Evolutionary conservation across 2,797 vertebrate species (phyloP).

Genomic region (Notoglanidium macrostoma): DNA sequence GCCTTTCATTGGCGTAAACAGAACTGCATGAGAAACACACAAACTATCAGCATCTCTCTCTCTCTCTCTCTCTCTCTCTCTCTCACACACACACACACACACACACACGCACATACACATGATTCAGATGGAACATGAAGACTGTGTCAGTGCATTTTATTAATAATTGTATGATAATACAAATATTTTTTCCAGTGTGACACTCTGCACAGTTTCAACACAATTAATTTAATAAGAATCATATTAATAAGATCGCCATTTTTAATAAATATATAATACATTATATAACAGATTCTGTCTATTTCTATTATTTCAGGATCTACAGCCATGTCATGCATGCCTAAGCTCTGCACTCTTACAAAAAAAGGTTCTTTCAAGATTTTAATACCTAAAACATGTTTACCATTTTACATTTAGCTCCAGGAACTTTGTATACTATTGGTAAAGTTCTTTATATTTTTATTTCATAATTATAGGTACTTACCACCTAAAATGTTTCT

Average conservation of each 20-base stretch:
- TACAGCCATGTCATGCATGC: neutral
- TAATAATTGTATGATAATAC: neutral
- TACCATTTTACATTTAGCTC: neutral
- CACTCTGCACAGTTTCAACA: neutral
- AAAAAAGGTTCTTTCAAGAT: neutral
- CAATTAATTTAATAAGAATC: neutral
- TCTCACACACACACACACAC: conserved; percentile 23
- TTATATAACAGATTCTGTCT: neutral
- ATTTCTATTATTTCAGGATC: neutral
- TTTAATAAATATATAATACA: neutral
- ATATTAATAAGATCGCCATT: neutral
- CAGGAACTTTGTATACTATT: neutral
- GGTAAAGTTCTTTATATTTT: neutral
- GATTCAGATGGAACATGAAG: neutral
- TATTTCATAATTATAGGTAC: neutral
- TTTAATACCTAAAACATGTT: neutral
- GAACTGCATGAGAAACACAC: conserved; percentile 91
- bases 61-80: too few relatives aligned
- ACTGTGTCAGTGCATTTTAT: neutral
- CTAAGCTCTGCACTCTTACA: neutral
- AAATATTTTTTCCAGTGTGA: neutral
- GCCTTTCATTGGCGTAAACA: conserved; percentile 85
- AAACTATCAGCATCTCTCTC: conserved; percentile 78
- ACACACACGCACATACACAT: neutral
- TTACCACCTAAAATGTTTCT: neutral